Evolutionary conservation across 2,797 vertebrate genomes (phyloP).

Genomic region (Coregonus suidteri): DNA sequence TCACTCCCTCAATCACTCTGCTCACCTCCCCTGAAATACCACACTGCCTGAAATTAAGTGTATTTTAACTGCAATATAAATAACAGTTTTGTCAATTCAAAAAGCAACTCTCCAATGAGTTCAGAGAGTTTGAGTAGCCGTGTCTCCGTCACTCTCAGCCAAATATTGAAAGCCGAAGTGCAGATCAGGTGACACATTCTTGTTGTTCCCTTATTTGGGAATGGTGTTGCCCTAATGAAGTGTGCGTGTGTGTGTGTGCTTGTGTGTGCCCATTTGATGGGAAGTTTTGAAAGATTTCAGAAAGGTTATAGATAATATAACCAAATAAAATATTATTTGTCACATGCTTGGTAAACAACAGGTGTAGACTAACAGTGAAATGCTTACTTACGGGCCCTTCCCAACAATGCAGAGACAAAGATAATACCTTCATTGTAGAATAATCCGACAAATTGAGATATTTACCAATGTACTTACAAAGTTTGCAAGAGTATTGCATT

Average conservation of each 20-base stretch:
- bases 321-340: neutral
- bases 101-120: neutral
- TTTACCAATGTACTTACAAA: too few relatives aligned
- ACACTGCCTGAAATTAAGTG: neutral
- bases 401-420: too few relatives aligned
- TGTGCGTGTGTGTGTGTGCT: neutral
- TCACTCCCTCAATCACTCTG: neutral
- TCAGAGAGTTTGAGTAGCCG: neutral
- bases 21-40: neutral
- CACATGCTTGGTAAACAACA: too few relatives aligned
- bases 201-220: neutral
- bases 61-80: neutral
- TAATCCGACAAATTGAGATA: too few relatives aligned
- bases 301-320: neutral
- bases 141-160: neutral
- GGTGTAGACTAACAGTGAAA: too few relatives aligned
- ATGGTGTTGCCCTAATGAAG: neutral
- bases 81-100: neutral
- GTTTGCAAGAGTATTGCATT: too few relatives aligned
- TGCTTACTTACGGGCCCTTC: too few relatives aligned
- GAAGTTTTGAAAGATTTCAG: neutral
- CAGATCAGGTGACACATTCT: conserved; percentile 14
- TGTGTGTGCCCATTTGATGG: neutral
- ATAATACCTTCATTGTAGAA: too few relatives aligned
- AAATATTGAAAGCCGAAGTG: neutral